Percentiles rank a stretch among this genome's conserved stretches.
Evolutionary conservation across 2,797 vertebrate species (phyloP).

Genomic region (Onychomys leucogaster): DNA sequence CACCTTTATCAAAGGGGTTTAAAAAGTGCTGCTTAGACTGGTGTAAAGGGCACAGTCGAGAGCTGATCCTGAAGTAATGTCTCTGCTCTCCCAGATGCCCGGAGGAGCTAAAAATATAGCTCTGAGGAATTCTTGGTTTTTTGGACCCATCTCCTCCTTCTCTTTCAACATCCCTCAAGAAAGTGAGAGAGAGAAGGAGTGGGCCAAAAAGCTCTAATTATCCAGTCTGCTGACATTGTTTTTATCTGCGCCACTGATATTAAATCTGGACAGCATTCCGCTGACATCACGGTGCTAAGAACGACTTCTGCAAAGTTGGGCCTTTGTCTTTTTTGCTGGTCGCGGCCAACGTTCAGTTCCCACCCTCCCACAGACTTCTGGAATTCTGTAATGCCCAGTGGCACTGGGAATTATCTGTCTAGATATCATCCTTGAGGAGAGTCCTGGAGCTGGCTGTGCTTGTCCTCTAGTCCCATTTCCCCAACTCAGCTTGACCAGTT

Average conservation of each 20-base stretch:
- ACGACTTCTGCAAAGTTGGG: background rate
- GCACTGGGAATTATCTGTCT: conserved; percentile 22
- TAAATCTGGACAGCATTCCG: conserved; percentile 61
- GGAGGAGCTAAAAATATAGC: conserved; percentile 76
- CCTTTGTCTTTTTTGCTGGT: conserved; percentile 36
- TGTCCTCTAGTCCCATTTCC: background rate
- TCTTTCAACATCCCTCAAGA: conserved; percentile 67
- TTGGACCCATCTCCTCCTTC: conserved; percentile 51
- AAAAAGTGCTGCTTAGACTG: conserved; percentile 63
- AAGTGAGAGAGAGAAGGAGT: conserved; percentile 67
- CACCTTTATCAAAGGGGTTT: conserved; percentile 87
- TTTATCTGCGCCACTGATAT: conserved; percentile 68
- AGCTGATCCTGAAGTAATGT: conserved; percentile 74
- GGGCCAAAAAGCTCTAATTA: conserved; percentile 75
- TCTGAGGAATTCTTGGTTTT: conserved; percentile 72
- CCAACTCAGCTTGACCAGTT: background rate
- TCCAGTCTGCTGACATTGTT: conserved; percentile 75
- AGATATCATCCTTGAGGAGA: conserved; percentile 40
- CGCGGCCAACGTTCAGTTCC: background rate
- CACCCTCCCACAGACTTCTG: conserved; percentile 17
- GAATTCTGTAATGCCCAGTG: background rate
- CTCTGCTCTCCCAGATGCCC: conserved; percentile 67
- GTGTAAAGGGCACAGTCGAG: conserved; percentile 58
- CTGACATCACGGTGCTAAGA: conserved; percentile 26
- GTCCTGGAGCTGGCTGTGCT: background rate